Evolutionary conservation across 2,888 invertebrate genomes (phyloP).

Genomic region (Drosophila ustulata): DNA sequence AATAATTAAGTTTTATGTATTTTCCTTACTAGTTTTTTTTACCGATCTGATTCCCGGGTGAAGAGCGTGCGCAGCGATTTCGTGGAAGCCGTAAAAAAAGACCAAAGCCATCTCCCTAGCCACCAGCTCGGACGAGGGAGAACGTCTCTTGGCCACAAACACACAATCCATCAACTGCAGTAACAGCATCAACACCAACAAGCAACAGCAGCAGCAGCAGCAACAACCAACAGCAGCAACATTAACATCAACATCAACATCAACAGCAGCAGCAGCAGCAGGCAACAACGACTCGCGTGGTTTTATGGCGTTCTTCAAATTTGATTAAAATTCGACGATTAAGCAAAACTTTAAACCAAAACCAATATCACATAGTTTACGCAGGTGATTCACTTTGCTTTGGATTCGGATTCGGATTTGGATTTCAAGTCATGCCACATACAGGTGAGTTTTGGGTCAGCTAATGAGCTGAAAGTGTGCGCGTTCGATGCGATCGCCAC

Average conservation of each 20-base stretch:
- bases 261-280: conserved; percentile 23
- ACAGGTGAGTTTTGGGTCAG: conserved; percentile 67
- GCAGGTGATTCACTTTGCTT: conserved; percentile 35
- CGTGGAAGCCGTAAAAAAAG: conserved; percentile 75
- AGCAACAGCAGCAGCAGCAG: background rate
- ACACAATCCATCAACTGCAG: conserved; percentile 53
- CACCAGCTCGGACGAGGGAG: conserved; percentile 28
- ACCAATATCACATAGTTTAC: conserved; percentile 57
- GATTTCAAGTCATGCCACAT: conserved; percentile 67
- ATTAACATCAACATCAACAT: background rate
- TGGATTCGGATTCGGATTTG: conserved; percentile 34
- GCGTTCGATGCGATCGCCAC: conserved; percentile 43
- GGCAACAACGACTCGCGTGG: conserved; percentile 26
- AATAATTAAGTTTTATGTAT: conserved; percentile 81
- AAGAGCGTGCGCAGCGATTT: conserved; percentile 57
- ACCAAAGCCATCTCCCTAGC: conserved; percentile 37
- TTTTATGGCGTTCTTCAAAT: conserved; percentile 71
- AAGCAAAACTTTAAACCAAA: conserved; percentile 48
- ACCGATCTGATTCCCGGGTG: conserved; percentile 53
- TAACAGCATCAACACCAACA: conserved; percentile 21
- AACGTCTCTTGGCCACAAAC: conserved; percentile 22
- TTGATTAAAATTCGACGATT: conserved; percentile 78
- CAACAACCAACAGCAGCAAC: background rate
- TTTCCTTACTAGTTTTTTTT: conserved; percentile 74
- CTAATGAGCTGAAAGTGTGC: conserved; percentile 62